Conservation (phyloP, 2,113 vertebrate species). For the Crotalus horridus region DNA sequence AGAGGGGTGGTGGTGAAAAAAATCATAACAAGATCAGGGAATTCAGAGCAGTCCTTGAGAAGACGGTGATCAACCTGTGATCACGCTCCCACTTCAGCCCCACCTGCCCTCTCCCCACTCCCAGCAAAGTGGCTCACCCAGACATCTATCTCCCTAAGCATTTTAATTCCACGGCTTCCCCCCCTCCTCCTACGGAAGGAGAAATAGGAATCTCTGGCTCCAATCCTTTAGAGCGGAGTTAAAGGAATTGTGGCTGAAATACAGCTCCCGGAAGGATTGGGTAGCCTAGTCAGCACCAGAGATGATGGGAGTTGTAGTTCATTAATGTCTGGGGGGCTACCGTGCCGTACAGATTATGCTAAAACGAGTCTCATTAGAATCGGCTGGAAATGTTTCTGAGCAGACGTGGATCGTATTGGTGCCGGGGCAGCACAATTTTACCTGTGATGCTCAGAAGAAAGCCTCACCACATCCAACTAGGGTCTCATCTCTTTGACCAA, state of each 20-base stretch:
- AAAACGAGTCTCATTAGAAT: neutral
- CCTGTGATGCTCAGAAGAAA: neutral
- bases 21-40: slow-evolving; percentile 62
- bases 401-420: neutral
- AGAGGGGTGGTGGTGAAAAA: slow-evolving; percentile 38
- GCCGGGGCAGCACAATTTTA: neutral
- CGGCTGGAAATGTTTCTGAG: neutral
- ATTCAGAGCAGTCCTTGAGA: slow-evolving; percentile 50
- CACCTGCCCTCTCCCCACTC: neutral
- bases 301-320: neutral
- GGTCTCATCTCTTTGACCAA: neutral
- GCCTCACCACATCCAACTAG: neutral
- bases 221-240: neutral
- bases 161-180: neutral
- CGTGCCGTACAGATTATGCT: neutral
- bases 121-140: neutral
- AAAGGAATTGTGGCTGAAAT: neutral
- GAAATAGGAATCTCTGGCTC: neutral
- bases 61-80: slow-evolving; percentile 41
- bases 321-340: neutral
- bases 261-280: neutral
- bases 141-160: neutral
- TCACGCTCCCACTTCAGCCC: slow-evolving; percentile 56
- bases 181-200: neutral
- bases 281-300: neutral